Percentiles rank a stretch among this genome's conserved stretches.
These are phyloP conservation scores for Cynopterus sphinx DNA, from an alignment of 2,797 vertebrate species.

Conservation along the genomic window DNA sequence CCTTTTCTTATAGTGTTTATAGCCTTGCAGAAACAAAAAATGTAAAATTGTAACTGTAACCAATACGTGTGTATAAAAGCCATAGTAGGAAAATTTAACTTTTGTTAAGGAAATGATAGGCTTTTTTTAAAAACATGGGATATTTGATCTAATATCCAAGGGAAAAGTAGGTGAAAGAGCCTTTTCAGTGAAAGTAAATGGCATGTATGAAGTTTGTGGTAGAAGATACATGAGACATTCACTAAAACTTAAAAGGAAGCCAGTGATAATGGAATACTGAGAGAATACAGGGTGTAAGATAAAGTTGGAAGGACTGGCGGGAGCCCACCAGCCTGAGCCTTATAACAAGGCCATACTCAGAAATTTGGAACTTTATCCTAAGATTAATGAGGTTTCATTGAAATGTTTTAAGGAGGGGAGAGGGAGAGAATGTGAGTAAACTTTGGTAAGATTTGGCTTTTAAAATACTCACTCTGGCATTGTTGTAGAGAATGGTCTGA, in stretches of 20 bases:
- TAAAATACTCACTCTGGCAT: background rate
- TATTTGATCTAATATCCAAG: constrained; percentile 5
- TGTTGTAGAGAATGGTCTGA: background rate
- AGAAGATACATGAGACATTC: background rate
- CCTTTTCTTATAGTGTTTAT: background rate
- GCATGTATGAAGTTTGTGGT: background rate
- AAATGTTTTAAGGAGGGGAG: background rate
- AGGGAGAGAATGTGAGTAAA: background rate
- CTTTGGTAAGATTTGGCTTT: constrained; percentile 14
- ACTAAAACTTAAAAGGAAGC: background rate
- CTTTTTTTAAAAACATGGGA: background rate
- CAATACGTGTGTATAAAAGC: background rate
- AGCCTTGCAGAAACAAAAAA: background rate
- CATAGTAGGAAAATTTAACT: background rate
- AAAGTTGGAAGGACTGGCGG: background rate
- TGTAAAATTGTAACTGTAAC: background rate
- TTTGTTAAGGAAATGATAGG: background rate
- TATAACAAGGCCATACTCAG: background rate
- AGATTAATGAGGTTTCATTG: background rate
- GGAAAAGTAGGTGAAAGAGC: background rate
- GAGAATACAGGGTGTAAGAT: background rate
- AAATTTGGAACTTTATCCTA: background rate
- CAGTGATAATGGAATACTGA: background rate
- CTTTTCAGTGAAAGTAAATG: background rate
- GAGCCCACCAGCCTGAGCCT: background rate